phyloP scores from a whole-genome alignment of 1,140 invertebrate species.

The Drosophila cardini region DNA sequence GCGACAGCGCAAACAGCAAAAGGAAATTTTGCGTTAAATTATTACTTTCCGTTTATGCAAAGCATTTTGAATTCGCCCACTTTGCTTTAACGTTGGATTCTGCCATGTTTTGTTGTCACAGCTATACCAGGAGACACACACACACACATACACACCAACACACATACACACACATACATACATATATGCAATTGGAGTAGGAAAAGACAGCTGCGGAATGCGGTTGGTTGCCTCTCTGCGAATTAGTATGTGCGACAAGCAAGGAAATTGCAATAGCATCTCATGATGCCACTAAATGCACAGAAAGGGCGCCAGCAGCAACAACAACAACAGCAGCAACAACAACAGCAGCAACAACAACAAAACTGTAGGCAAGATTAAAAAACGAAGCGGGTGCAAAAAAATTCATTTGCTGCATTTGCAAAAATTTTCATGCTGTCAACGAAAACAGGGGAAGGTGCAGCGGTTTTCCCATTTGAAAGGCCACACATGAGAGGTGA shows the following conservation, averaged over 20 bases:
- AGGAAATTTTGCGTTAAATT: slow-evolving; percentile 84
- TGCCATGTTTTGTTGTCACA: slow-evolving; percentile 60
- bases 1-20: slow-evolving; percentile 63
- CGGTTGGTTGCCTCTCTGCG: slow-evolving; percentile 61
- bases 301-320: slow-evolving; percentile 49
- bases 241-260: slow-evolving; percentile 83
- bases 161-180: slow-evolving; percentile 20
- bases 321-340: slow-evolving; percentile 30
- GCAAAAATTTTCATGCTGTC: slow-evolving; percentile 67
- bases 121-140: slow-evolving; percentile 28
- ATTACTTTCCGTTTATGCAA: slow-evolving; percentile 84
- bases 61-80: slow-evolving; percentile 78
- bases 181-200: slow-evolving; percentile 10
- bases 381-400: slow-evolving; percentile 51
- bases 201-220: slow-evolving; percentile 13
- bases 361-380: slow-evolving; percentile 34
- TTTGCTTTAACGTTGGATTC: slow-evolving; percentile 65
- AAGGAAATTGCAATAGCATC: slow-evolving; percentile 83
- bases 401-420: slow-evolving; percentile 82
- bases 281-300: slow-evolving; percentile 83
- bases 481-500: slow-evolving; percentile 19
- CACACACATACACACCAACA: slow-evolving; percentile 11
- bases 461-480: slow-evolving; percentile 44
- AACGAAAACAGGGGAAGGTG: slow-evolving; percentile 6
- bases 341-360: slow-evolving; percentile 34